Evolutionary conservation across 2,113 vertebrate genomes (phyloP).

Genomic region (Podarcis raffonei): DNA sequence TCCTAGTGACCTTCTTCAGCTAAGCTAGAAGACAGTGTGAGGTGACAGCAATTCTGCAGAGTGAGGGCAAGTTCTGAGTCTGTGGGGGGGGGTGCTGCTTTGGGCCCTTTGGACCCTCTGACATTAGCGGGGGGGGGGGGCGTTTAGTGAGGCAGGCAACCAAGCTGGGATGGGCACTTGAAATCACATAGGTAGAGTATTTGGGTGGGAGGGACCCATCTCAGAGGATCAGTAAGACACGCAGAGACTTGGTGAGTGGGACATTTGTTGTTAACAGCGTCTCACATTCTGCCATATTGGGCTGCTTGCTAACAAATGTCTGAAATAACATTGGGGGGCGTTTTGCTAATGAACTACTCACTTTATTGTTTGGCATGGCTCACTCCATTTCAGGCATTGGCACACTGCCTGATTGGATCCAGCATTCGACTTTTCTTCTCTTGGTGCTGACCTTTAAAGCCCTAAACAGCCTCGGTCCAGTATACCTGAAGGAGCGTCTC

Average conservation of each 20-base stretch:
- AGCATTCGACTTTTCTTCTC: neutral
- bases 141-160: neutral
- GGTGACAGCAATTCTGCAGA: neutral
- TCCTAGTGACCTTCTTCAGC: neutral
- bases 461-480: too few relatives aligned
- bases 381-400: neutral
- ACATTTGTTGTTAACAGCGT: neutral
- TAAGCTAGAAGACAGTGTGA: neutral
- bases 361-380: neutral
- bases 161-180: neutral
- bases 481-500: too few relatives aligned
- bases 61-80: neutral
- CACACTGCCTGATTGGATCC: neutral
- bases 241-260: neutral
- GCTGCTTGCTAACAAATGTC: neutral
- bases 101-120: neutral
- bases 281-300: neutral
- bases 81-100: neutral
- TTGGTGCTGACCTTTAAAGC: too few relatives aligned
- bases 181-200: too few relatives aligned
- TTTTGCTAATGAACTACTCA: neutral
- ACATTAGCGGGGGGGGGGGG: neutral
- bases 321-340: neutral
- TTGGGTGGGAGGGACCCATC: neutral
- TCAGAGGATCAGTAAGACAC: neutral